A percentile compares a stretch with the other conserved stretches of the same genome.
phyloP scores from a whole-genome alignment of 2,113 vertebrate genomes.

The Oophaga pumilio region DNA sequence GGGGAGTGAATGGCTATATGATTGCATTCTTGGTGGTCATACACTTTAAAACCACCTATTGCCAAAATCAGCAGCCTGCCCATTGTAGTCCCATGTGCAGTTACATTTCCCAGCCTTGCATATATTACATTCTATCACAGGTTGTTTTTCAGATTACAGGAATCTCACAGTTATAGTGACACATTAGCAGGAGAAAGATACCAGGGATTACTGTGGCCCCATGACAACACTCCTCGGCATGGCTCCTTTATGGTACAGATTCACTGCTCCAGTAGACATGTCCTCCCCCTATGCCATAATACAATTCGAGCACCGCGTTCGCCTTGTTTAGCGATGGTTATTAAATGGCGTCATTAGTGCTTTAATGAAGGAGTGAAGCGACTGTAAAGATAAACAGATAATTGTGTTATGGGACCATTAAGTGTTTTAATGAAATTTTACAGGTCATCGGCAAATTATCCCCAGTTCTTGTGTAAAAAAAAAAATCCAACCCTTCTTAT shows the following conservation, averaged over 20 bases:
- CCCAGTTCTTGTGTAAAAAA: not conserved
- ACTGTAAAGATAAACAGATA: not conserved
- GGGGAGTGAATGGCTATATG: not conserved
- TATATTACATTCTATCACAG: no score
- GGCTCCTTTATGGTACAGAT: not conserved
- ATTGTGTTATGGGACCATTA: not conserved
- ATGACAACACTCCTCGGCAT: not conserved
- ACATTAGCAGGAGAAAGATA: no score
- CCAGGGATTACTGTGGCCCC: not conserved
- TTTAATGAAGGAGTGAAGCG: not conserved
- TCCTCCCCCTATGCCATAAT: not conserved
- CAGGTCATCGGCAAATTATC: not conserved
- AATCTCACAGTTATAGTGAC: no score
- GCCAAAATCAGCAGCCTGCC: no score
- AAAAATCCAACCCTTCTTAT: no score
- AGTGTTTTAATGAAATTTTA: not conserved
- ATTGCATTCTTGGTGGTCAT: not conserved
- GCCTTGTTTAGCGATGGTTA: not conserved
- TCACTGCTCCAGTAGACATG: not conserved
- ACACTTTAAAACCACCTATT: no score
- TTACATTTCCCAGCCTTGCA: no score
- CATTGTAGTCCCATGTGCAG: no score
- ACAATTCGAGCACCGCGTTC: not conserved
- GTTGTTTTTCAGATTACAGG: no score
- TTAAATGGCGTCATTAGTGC: not conserved